Evolutionary conservation across 2,797 vertebrate species (phyloP), one percentile per base, ranked within the genome.

Genomic region (Malacoctenus gilli): DNA sequence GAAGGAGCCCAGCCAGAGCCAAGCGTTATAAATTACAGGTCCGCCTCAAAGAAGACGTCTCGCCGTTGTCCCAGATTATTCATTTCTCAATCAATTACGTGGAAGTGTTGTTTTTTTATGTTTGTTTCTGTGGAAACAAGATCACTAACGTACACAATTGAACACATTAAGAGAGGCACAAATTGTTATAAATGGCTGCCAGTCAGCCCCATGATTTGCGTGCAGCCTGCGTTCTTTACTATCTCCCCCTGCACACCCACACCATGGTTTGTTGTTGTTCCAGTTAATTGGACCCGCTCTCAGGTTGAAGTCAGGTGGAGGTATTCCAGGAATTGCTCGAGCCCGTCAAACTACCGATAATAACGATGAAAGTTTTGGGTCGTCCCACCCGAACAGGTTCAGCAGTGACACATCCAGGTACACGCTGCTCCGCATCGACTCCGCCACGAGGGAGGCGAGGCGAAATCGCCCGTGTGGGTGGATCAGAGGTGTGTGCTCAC

Each of bases 281-380:
- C 21, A 39, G 34, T 38, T 75, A 32, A 52, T 79, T 38, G 42
- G 28, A 35, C 49, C 18, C 19, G 8, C 54, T 39, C 18, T 37
- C 11, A 1, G 10, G 14, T 19, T 34, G 15, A 55, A 42, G 38
- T 53, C 15, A 48, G 47, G 54, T n/a, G 1, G 12, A 65, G 50
- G 22, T 58, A 34, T 44, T 50, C 37, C 34, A 59, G 30, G 41
- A 53, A 67, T 39, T 30, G 49, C 16, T 36, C n/a, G 8, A 72
- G 37, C 22, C 52, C 28, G 61, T 57, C 30, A 20, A n/a, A 23
- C 38, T 35, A n/a, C n/a, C 32, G 53, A 31, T 21, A 31, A 37
- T 37, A 19, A 18, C 41, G 13, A 56, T 59, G 49, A 67, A 64
- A 16, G 58, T 40, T 57, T n/a, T 30, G 22, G 14, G 30, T 8